These are phyloP conservation scores for Ptychadena robeensis DNA, from an alignment of 2,797 vertebrate genomes.

Conservation along the genomic window DNA sequence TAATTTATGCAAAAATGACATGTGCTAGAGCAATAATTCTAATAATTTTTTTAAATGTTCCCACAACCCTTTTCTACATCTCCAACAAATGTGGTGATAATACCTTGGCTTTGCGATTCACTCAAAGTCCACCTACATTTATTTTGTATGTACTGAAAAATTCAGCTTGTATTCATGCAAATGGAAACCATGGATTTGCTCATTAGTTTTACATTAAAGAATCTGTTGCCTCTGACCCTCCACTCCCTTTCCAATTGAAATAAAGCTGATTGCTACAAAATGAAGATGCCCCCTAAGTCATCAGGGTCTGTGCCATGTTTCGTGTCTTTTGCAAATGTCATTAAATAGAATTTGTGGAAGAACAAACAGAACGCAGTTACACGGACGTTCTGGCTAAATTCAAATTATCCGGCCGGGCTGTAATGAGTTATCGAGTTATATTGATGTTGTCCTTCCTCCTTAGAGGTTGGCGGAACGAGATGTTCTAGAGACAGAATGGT, in stretches of 20 bases:
- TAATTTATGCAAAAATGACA: too few species aligned
- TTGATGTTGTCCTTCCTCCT: background rate
- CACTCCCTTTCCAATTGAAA: background rate
- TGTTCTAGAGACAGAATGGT: background rate
- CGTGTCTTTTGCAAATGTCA: background rate
- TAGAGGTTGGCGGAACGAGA: background rate
- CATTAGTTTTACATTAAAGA: too few species aligned
- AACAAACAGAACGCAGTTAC: background rate
- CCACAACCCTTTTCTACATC: too few species aligned
- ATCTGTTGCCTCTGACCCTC: too few species aligned
- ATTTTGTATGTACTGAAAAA: too few species aligned
- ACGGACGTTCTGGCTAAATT: background rate
- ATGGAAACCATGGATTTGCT: too few species aligned
- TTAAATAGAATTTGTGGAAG: background rate
- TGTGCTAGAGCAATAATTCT: too few species aligned
- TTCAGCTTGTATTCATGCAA: too few species aligned
- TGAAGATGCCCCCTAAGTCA: background rate
- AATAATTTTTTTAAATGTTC: too few species aligned
- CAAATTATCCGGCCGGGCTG: background rate
- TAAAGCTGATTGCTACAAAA: background rate
- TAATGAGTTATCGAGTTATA: background rate
- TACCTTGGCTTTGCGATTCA: too few species aligned
- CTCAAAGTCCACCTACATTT: too few species aligned
- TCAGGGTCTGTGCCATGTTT: background rate
- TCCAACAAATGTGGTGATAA: too few species aligned